Base-by-base conservation (phyloP, 2,888 invertebrate genomes). In the Lycocerus yunnanus region DNA sequence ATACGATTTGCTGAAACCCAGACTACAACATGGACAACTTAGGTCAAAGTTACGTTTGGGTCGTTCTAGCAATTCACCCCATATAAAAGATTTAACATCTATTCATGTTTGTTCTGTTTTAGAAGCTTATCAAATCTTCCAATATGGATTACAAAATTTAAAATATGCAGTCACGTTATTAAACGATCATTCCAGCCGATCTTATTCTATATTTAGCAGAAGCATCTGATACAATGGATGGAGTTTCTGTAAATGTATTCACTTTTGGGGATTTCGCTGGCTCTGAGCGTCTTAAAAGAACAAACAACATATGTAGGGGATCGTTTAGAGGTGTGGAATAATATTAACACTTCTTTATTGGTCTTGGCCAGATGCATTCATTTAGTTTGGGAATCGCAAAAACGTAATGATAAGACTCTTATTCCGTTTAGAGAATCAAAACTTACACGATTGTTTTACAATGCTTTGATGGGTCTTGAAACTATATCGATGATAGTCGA, bases 221-320 rank as follows among this genome's bases (percentile, higher is more conserved):
- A 63, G 74, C 81, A 1, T 89, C 90, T 66, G 86, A 85, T 43
- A 77, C 78, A 74, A 76, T 83, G 77, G 69, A 83, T 73, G 21
- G 86, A 75, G 75, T 83, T 21, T 77, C 66, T 21, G 85, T 87
- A 0, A 84, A 81, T 66, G 78, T 77, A 66, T 89, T 97, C 78
- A 93, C 95, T 0, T 93, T 98, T 82, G 97, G 96, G 87, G 98
- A 98, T 88, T 88, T 98, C 78, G 98, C 98, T 63, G 98, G 98
- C 0, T 93, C 95, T 14, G 97, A 97, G 85, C 90, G 96, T 1
- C 89, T 91, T n/a, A n/a, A n/a, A n/a, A n/a, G n/a, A n/a, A n/a
- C n/a, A n/a, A n/a, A n/a, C n/a, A n/a, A n/a, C n/a, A n/a, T n/a
- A n/a, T n/a, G n/a, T n/a, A n/a, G n/a, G n/a, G n/a, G n/a, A n/a